Base-by-base conservation (phyloP, 2,113 vertebrate genomes). In the Merops nubicus region DNA sequence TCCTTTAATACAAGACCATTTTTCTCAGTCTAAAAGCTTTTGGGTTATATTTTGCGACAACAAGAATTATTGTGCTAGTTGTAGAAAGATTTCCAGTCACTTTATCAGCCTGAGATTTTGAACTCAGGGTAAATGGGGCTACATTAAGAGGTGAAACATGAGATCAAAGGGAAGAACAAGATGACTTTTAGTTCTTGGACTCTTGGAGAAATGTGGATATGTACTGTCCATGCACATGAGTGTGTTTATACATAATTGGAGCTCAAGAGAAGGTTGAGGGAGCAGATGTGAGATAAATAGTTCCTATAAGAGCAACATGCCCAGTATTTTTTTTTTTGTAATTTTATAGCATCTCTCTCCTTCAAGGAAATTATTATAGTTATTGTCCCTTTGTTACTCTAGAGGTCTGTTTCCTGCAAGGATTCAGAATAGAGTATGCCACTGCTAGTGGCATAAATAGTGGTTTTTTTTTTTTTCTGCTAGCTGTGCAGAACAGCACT, bases 391-490 rank as follows among this genome's bases (percentile, higher is more conserved):
- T 77, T n/a, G 23, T 91, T 92, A 78, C 68, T 68, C 72, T 67
- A 40, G 51, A 80, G 51, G 3, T 86, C 48, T 88, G 42, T 68
- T 93, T 85, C 19, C 29, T 91, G 76, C 73, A 86, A 70, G 43
- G 72, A 78, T 62, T 81, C 73, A 81, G 48, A 89, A 67, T 87
- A 92, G 64, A 77, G 89, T 75, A 69, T 69, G 51, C 13, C 53
- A n/a, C 28, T 38, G 18, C 17, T 92, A 81, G 64, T 68, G 64
- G 82, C 36, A 93, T 54, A 96, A 94, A 64, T 34, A 68, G 25
- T 67, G 36, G 45, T 95, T 96, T 78, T 83, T 96, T 81, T 48
- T 95, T 96, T 78, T 83, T 96, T 81, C 79, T 87, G 23, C n/a
- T 78, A 60, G 56, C 48, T 2, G 0, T 68, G 64, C 68, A 91